phyloP scores from a whole-genome alignment of 2,888 invertebrate genomes.

The Taenaris catops region DNA sequence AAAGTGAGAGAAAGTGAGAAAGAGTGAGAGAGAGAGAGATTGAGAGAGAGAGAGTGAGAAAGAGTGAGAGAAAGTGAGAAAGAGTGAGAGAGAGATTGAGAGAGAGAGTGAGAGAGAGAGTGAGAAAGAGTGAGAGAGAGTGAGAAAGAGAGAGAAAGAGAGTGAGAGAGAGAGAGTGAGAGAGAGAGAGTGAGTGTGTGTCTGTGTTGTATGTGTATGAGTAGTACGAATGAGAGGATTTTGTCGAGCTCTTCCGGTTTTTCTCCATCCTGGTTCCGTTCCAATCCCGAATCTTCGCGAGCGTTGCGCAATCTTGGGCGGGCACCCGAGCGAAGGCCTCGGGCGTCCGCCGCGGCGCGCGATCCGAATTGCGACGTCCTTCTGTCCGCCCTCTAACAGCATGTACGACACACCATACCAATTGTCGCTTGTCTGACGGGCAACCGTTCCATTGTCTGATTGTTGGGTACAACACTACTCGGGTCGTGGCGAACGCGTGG shows the following conservation, averaged over 20 bases:
- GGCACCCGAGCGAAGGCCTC: conserved; percentile 28
- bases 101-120: no score
- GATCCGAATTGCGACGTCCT: conserved; percentile 49
- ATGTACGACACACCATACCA: conserved; percentile 77
- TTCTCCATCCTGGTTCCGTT: conserved; percentile 29
- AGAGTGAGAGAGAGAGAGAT: no score
- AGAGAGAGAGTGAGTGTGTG: conserved; percentile 40
- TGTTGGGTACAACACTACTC: conserved; percentile 81
- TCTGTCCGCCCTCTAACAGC: conserved; percentile 74
- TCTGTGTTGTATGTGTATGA: conserved; percentile 34
- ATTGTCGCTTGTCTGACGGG: conserved; percentile 81
- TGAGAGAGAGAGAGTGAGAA: no score
- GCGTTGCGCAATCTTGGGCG: conserved; percentile 30
- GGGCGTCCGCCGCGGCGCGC: conserved; percentile 39
- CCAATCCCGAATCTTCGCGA: conserved; percentile 33
- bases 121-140: no score
- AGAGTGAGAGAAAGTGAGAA: no score
- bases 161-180: no score
- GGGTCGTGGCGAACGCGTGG: conserved; percentile 79
- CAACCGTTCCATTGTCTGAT: conserved; percentile 81
- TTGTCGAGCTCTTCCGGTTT: conserved; percentile 31
- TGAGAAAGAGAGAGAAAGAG: no score
- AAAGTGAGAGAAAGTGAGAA: no score
- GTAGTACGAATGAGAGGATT: conserved; percentile 34
- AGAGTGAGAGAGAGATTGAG: no score